Conservation (phyloP, 2,888 invertebrate genomes). For the Agrenia bidenticulata region DNA sequence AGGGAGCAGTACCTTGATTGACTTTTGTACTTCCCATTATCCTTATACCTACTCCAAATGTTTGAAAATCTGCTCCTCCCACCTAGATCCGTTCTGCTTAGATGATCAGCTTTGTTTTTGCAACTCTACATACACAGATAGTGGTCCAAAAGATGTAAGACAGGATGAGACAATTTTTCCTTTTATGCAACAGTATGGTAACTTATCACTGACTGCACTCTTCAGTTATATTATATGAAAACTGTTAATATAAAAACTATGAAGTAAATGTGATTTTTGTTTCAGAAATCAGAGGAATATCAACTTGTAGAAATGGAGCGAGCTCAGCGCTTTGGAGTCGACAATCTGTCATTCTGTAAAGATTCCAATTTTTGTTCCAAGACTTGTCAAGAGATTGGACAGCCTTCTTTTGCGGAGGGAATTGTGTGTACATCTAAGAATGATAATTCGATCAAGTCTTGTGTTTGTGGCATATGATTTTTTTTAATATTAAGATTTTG, state of each 20-base stretch:
- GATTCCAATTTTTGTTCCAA: not conserved
- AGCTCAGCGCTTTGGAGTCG: not conserved
- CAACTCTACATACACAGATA: not conserved
- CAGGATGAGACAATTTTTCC: too few species aligned
- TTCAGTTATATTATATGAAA: too few species aligned
- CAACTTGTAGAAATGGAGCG: too few species aligned
- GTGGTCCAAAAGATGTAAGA: too few species aligned
- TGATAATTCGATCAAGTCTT: not conserved
- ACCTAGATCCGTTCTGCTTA: constrained; percentile 19
- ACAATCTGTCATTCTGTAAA: not conserved
- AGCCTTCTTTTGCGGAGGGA: not conserved
- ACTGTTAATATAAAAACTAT: too few species aligned
- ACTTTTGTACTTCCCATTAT: constrained; percentile 19
- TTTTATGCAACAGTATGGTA: too few species aligned
- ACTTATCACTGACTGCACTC: too few species aligned
- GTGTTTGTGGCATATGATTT: constrained; percentile 5
- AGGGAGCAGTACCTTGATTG: too few species aligned
- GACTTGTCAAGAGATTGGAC: not conserved
- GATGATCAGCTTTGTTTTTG: constrained; percentile 33
- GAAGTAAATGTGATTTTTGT: too few species aligned
- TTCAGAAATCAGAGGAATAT: too few species aligned
- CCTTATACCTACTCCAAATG: constrained; percentile 31
- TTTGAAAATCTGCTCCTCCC: constrained; percentile 19
- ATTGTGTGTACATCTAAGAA: not conserved
- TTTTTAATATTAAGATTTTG: too few species aligned